A percentile compares a stretch with the other conserved stretches of the same genome.
These are phyloP conservation scores for Temnothorax ravouxi DNA, from an alignment of 2,888 invertebrate genomes.

Conservation along the genomic window DNA sequence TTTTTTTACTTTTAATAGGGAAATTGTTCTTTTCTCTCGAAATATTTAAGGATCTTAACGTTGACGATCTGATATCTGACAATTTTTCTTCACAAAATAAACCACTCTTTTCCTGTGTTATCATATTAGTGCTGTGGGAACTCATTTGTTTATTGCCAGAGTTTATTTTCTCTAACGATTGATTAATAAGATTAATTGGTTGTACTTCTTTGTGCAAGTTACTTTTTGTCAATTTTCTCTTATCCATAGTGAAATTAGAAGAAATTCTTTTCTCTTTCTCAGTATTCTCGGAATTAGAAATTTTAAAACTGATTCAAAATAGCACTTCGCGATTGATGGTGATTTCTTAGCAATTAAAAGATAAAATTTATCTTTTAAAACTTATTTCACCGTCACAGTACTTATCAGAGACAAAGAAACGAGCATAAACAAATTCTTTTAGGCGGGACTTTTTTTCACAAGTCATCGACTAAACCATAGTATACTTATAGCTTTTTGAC, in stretches of 20 bases:
- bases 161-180: slow-evolving; percentile 12
- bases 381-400: background rate
- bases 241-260: slow-evolving; percentile 61
- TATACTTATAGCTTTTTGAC: too few relatives aligned
- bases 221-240: slow-evolving; percentile 60
- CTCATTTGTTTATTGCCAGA: background rate
- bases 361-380: background rate
- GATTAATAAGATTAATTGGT: background rate
- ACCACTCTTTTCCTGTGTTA: background rate
- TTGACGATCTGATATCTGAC: background rate
- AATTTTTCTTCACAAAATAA: background rate
- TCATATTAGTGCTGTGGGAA: background rate
- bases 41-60: background rate
- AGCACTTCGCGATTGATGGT: background rate
- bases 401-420: background rate
- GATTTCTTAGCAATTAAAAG: background rate
- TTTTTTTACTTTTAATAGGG: background rate
- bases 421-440: background rate
- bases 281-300: background rate
- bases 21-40: background rate
- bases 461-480: too few relatives aligned
- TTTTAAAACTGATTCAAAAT: background rate
- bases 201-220: slow-evolving; percentile 61
- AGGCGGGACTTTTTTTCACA: too few relatives aligned
- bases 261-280: background rate